Evolutionary conservation across 2,888 invertebrate species (phyloP), one percentile per base, ranked within the genome.

Genomic region (Xestia c-nigrum): DNA sequence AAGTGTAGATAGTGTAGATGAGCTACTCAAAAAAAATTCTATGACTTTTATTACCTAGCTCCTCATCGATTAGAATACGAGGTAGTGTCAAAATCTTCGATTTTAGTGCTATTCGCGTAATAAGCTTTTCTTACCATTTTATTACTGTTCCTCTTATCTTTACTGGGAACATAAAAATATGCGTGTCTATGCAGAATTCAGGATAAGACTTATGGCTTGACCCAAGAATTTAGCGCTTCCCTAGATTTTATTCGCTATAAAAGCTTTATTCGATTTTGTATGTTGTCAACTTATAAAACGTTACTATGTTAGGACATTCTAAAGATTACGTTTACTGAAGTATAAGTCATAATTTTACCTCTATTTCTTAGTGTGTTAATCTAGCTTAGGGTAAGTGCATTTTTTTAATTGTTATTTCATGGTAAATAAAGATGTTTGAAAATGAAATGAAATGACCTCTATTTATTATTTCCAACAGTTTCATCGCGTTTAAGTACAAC

Each of bases 241-340:
- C 63, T 71, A 68, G 61, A 76, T 66, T 84, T 87, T 85, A 85
- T 85, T 72, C 21, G 75, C 74, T 73, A 81, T 85, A 87, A 87
- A 85, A 81, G 61, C 57, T 80, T 79, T 85, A 85, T 69, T 65
- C 47, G 31, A 21, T 63, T 65, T 76, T 46, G 59, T 81, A 47
- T 55, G 57, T 68, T 71, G 67, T 73, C 70, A 50, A 73, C 74
- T 50, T 64, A 46, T 55, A 50, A 46, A 19, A 40, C 1, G 57
- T 59, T 55, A 59, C 40, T 59, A 24, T 40, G 57, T 69, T 61
- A 16, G 14, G 24, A 24, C 7, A 10, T n/a, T 55, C 6, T 43
- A n/a, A 40, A 40, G 68, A 31, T 67, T 66, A 47, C 12, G 31
- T n/a, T 50, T 3, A 21, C 5, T n/a, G 16, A 67, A 50, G 21